Evolutionary conservation across 2,797 vertebrate genomes (phyloP), one percentile per base, ranked within the genome.

Genomic region (Chaetophractus vellerosus): DNA sequence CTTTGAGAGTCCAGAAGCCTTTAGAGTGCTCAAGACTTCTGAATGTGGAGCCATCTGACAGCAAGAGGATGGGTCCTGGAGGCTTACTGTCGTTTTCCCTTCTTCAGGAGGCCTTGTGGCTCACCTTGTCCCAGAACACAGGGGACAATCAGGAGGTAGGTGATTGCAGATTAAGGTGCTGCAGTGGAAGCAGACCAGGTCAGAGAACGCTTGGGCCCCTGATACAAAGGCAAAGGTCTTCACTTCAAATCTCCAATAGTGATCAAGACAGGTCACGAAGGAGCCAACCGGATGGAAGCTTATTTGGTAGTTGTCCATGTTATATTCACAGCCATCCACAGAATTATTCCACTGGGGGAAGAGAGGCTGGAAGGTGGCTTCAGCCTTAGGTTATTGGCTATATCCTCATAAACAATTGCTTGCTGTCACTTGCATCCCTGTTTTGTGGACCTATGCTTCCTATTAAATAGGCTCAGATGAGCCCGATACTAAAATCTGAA

Each of bases 141-240:
- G 1, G 1, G 97, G 95, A 5, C 98, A 98, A 64, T 98, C 98
- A 0, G 98, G 98, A 3, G 95, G 91, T 0, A 91, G 95, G 0
- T 38, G 95, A 61, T 96, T 81, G 64, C 98, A 99, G 78, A 99
- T 36, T 4, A 98, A 94, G 28, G 91, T 96, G 0, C 98, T 98
- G 92, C 98, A 99, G 26, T 99, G 98, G 64, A 98, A 98, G 68
- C 98, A 98, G 2, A 98, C 96, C 98, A 99, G 78, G 79, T 45
- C 45, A 45, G 45, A 45, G 45, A 45, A 45, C 9, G 45, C 45
- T 45, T 45, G 45, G 45, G 8, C 94, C 57, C 86, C 93, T 1
- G 97, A 97, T 0, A 98, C 74, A 79, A 98, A 99, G 14, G 98
- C 97, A 96, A 98, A 98, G 15, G 98, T 97, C 97, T 98, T 99